These are phyloP conservation scores for Drosophila yakuba DNA, from an alignment of 1,140 invertebrate species.

Conservation along the genomic window DNA sequence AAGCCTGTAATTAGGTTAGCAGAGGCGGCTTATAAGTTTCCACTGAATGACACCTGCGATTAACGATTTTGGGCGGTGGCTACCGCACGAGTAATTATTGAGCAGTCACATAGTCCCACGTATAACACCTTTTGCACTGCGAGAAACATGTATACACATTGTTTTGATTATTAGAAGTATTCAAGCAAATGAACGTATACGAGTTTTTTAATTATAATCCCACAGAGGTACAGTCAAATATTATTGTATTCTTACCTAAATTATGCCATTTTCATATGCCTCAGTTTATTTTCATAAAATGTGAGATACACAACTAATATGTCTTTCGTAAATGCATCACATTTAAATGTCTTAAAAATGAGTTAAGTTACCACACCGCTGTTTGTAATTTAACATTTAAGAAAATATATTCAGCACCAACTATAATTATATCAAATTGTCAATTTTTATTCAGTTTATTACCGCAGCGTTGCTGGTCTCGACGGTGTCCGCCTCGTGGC, in stretches of 20 bases:
- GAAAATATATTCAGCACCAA: too few relatives aligned
- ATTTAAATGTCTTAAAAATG: too few relatives aligned
- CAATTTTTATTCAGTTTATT: conserved; percentile 58
- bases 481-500: conserved; percentile 75
- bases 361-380: too few relatives aligned
- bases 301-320: too few relatives aligned
- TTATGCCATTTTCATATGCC: too few relatives aligned
- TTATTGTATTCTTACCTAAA: too few relatives aligned
- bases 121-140: neutral
- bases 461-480: conserved; percentile 75
- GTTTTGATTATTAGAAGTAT: neutral
- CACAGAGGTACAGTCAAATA: too few relatives aligned
- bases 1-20: conserved; percentile 51
- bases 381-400: too few relatives aligned
- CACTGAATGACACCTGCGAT: conserved; percentile 39
- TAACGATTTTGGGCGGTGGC: conserved; percentile 14
- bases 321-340: too few relatives aligned
- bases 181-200: neutral
- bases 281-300: too few relatives aligned
- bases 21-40: conserved; percentile 20
- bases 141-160: neutral
- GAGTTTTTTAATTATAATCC: too few relatives aligned
- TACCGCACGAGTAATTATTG: conserved; percentile 43
- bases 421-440: too few relatives aligned
- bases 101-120: conserved; percentile 10